Percentiles rank a stretch among this genome's conserved stretches.
Conservation (phyloP, 2,888 invertebrate species). For the Germaria angustata region DNA sequence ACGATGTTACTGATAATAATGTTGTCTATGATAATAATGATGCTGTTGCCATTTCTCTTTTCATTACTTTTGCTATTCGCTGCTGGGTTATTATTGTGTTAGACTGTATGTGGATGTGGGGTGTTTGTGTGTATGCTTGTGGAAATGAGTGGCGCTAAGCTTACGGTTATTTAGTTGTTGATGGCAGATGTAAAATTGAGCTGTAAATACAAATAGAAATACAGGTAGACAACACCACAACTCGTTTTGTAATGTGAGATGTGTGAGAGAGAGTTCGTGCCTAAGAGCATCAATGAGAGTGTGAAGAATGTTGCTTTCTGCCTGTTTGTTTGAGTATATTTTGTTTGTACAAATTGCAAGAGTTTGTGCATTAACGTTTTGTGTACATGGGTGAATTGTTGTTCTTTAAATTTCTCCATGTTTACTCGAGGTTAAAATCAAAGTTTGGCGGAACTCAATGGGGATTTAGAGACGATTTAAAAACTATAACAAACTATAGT, state of each 20-base stretch:
- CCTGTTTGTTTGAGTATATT: neutral
- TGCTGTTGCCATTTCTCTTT: slow-evolving; percentile 17
- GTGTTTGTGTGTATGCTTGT: neutral
- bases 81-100: slow-evolving; percentile 9
- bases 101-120: neutral
- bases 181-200: slow-evolving; percentile 30
- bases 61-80: neutral
- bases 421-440: neutral
- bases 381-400: no score
- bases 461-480: no score
- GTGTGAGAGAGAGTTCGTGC: neutral
- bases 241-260: slow-evolving; percentile 3
- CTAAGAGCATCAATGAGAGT: slow-evolving; percentile 2
- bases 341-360: slow-evolving; percentile 23
- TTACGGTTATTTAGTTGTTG: slow-evolving; percentile 15
- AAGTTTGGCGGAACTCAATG: no score
- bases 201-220: slow-evolving; percentile 2
- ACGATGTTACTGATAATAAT: slow-evolving; percentile 1
- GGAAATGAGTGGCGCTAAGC: slow-evolving; percentile 46
- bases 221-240: neutral
- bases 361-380: no score
- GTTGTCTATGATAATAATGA: slow-evolving; percentile 20
- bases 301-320: neutral
- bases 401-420: neutral
- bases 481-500: no score